Conservation (phyloP, 1,140 invertebrate genomes). For the Palaemon carinicauda region DNA sequence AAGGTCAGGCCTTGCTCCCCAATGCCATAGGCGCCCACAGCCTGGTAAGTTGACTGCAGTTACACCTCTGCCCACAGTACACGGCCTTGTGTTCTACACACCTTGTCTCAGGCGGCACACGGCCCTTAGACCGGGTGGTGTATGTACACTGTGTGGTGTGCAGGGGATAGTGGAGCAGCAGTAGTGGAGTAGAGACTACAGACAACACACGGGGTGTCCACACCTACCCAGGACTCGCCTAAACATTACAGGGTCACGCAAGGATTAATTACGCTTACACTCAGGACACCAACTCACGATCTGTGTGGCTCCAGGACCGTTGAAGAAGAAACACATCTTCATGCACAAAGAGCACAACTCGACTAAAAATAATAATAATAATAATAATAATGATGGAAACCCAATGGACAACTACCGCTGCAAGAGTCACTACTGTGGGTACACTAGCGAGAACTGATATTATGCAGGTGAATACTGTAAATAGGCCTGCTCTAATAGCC, state of each 20-base stretch:
- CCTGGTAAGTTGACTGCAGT: constrained; percentile 30
- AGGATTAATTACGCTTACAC: constrained; percentile 56
- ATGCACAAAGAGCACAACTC: constrained; percentile 60
- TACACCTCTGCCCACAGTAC: constrained; percentile 27
- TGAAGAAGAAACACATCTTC: constrained; percentile 61
- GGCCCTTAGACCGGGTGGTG: constrained; percentile 47
- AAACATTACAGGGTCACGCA: constrained; percentile 57
- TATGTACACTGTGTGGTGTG: constrained; percentile 57
- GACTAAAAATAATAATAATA: constrained; percentile 49
- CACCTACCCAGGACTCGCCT: constrained; percentile 56
- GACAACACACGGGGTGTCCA: constrained; percentile 57
- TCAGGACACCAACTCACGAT: constrained; percentile 60
- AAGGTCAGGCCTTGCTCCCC: constrained; percentile 35
- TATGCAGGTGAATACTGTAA: constrained; percentile 59
- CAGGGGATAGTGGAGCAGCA: constrained; percentile 57
- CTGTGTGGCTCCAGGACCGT: constrained; percentile 60
- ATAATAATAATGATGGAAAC: constrained; percentile 51
- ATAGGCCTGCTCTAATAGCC: constrained; percentile 59
- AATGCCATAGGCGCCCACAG: constrained; percentile 17
- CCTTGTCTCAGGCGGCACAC: constrained; percentile 50
- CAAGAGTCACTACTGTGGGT: constrained; percentile 56
- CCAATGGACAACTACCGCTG: constrained; percentile 60
- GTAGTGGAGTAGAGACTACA: constrained; percentile 56
- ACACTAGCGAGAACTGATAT: constrained; percentile 58
- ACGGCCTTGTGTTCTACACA: constrained; percentile 56